phyloP scores from a whole-genome alignment of 2,797 vertebrate species.

The Natrix natrix region DNA sequence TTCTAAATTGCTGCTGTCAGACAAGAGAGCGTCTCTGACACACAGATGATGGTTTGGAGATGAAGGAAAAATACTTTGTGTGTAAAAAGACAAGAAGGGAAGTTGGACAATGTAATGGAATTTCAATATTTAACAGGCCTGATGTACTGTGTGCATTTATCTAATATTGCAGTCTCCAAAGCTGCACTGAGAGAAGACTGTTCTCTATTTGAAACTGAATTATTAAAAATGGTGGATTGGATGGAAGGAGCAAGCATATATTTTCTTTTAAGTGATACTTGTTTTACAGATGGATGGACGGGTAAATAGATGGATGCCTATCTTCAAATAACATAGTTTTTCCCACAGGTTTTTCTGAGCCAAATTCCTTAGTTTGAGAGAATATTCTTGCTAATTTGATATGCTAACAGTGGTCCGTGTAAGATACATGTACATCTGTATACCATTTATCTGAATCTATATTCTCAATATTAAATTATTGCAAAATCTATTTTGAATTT shows the following conservation, averaged over 20 bases:
- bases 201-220: slow-evolving; percentile 44
- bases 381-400: slow-evolving; percentile 33
- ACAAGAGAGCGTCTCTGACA: slow-evolving; percentile 65
- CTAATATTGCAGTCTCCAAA: slow-evolving; percentile 44
- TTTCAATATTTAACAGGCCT: slow-evolving; percentile 52
- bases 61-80: slow-evolving; percentile 57
- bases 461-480: background rate
- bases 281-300: slow-evolving; percentile 3
- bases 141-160: slow-evolving; percentile 47
- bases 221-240: slow-evolving; percentile 27
- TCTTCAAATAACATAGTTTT: slow-evolving; percentile 4
- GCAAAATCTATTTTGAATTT: slow-evolving; percentile 30
- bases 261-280: slow-evolving; percentile 13
- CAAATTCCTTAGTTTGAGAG: slow-evolving; percentile 21
- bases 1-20: slow-evolving; percentile 73
- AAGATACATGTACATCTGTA: background rate
- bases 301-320: background rate
- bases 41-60: slow-evolving; percentile 61
- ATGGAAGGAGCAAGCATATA: slow-evolving; percentile 7
- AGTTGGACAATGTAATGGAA: slow-evolving; percentile 49
- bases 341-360: slow-evolving; percentile 31
- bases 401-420: slow-evolving; percentile 15
- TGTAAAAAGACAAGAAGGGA: slow-evolving; percentile 56
- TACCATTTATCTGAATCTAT: background rate
- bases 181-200: slow-evolving; percentile 51